Conservation (phyloP, 2,888 invertebrate genomes). For the Dascillus cervinus region DNA sequence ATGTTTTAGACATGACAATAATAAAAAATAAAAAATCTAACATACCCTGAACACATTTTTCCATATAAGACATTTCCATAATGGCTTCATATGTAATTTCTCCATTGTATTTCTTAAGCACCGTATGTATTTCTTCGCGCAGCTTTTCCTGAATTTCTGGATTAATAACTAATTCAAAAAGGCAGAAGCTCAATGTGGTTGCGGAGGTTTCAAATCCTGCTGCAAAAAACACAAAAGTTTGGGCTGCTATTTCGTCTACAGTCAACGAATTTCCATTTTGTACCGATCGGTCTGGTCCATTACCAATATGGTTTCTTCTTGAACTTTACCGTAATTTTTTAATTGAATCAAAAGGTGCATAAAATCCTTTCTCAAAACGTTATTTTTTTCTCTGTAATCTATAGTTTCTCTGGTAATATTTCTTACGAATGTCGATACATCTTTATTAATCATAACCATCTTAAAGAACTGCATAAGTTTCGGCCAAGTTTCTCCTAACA, state of each 20-base stretch:
- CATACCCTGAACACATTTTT: slow-evolving; percentile 21
- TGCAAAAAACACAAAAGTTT: slow-evolving; percentile 25
- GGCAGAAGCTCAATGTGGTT: slow-evolving; percentile 21
- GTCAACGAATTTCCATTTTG: slow-evolving; percentile 8
- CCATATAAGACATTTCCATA: slow-evolving; percentile 20
- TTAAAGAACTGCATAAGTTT: slow-evolving; percentile 17
- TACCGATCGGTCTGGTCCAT: no score
- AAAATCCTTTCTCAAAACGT: slow-evolving; percentile 45
- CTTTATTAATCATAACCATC: slow-evolving; percentile 17
- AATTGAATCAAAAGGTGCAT: slow-evolving; percentile 46
- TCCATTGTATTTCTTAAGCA: slow-evolving; percentile 14
- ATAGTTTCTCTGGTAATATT: slow-evolving; percentile 40
- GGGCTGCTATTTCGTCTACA: slow-evolving; percentile 21
- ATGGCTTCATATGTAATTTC: slow-evolving; percentile 19
- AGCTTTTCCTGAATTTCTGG: slow-evolving; percentile 19
- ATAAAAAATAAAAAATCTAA: no score
- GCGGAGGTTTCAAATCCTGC: slow-evolving; percentile 26
- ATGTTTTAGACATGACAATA: no score
- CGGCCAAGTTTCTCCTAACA: slow-evolving; percentile 23
- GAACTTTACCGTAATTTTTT: slow-evolving; percentile 33
- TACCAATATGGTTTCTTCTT: slow-evolving; percentile 7
- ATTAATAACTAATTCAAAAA: slow-evolving; percentile 21
- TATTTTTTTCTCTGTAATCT: slow-evolving; percentile 38
- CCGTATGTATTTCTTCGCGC: slow-evolving; percentile 14
- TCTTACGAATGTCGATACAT: slow-evolving; percentile 23